These are phyloP conservation scores for Propithecus coquereli DNA, from an alignment of 2,113 vertebrate genomes.

Conservation along the genomic window DNA sequence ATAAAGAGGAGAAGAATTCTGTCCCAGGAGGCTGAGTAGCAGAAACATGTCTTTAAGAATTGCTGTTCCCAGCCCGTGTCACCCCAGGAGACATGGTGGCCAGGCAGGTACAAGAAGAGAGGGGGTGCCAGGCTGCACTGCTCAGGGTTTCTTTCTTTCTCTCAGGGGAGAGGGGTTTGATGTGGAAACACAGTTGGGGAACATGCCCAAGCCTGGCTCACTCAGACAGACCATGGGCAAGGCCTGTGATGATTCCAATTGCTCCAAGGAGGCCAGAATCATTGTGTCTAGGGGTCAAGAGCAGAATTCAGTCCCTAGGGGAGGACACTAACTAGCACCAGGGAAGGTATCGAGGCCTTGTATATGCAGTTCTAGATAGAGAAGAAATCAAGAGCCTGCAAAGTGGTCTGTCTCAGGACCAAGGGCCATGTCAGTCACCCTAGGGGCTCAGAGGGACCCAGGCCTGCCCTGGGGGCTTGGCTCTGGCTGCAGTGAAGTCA, in stretches of 20 bases:
- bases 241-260: not conserved
- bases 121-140: accelerated
- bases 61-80: not conserved
- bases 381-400: not conserved
- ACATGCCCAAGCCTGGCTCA: not conserved
- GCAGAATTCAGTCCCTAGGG: not conserved
- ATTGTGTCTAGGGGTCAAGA: too few relatives aligned
- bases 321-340: not conserved
- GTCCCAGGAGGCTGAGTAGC: not conserved
- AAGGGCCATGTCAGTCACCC: not conserved
- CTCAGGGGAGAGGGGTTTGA: not conserved
- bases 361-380: not conserved
- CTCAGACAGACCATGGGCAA: not conserved
- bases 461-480: not conserved
- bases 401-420: not conserved
- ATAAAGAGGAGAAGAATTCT: not conserved
- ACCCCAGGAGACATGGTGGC: not conserved
- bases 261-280: not conserved
- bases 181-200: not conserved
- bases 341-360: not conserved
- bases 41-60: conserved; percentile 52
- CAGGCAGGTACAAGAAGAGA: not conserved
- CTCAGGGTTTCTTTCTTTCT: not conserved
- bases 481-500: not conserved
- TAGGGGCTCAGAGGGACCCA: not conserved